Base-by-base conservation (phyloP, 2,888 invertebrate genomes). In the Enoplolaimus lenunculus region DNA sequence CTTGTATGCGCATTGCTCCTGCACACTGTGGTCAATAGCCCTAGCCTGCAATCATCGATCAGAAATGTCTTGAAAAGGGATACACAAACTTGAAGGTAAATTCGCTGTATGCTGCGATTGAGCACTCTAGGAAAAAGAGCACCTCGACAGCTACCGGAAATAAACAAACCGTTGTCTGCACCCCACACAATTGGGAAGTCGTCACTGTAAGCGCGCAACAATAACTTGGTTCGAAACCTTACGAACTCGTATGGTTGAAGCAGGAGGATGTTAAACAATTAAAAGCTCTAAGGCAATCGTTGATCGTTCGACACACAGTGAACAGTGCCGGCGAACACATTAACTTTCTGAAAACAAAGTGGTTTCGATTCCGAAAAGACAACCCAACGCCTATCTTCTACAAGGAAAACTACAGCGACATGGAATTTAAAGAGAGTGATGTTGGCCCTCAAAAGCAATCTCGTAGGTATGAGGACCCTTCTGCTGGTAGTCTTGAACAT, bases 1-100 rank as follows among this genome's bases (percentile, higher is more conserved):
- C 68, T 57, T 30, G 67, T 69, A 21, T 3, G 29, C 29, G 69
- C 69, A 3, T 29, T 33, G 7, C 67, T 68, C 7, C 30, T 69
- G 13, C 66, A 69, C 13, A 26, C 29, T 21, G 69, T 69, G 13
- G n/a, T 30, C 28, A 45, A 31, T 28, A 30, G 67, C 45, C 7
- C 7, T 16, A 66, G 7, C 30, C 21, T 69, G n/a, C 26, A 69
- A 31, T 29, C 29, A 68, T 69, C 29, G 57, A 34, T 21, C n/a
- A 29, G 2, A 69, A 69, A 29, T 69, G 66, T 33, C 66, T 69
- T 33, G 69, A 69, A 30, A 13, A 33, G 26, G 69, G 69, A 2
- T 66, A 64, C 29, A 69, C 64, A 33, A 28, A 69, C 7, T 68
- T 69, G 69, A 66, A 69, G 30, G 69, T 64, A 2, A 66, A 69